These are phyloP conservation scores for Lepus oiostolus DNA, from an alignment of 2,797 vertebrate species.

Conservation along the genomic window DNA sequence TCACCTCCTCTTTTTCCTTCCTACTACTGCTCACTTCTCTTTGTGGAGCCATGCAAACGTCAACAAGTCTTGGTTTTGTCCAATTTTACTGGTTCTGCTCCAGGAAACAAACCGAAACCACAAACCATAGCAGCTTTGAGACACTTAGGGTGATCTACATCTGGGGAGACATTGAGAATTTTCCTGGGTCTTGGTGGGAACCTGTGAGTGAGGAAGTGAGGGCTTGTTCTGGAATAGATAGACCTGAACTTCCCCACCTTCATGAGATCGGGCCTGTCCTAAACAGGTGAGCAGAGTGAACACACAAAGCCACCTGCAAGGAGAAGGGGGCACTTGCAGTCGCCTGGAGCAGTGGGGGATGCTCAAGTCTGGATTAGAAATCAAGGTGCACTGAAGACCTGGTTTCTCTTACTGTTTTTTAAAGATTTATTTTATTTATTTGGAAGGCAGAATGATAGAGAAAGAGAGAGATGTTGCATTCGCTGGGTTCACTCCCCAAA, in stretches of 20 bases:
- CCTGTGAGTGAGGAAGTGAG: background rate
- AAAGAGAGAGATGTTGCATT: too few relatives aligned
- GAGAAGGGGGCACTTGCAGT: background rate
- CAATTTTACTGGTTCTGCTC: constrained; percentile 18
- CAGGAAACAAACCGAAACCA: too few relatives aligned
- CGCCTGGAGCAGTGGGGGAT: background rate
- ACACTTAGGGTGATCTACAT: background rate
- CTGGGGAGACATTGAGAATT: background rate
- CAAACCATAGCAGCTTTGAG: background rate
- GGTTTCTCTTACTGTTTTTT: too few relatives aligned
- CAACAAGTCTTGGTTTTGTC: background rate
- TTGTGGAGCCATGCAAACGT: background rate
- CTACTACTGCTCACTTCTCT: background rate
- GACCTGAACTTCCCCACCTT: background rate
- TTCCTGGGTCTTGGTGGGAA: background rate
- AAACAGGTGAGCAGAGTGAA: background rate
- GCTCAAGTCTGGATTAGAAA: background rate
- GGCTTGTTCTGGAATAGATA: background rate
- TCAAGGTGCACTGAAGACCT: too few relatives aligned
- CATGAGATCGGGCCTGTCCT: background rate
- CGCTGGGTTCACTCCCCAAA: too few relatives aligned
- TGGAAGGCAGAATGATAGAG: too few relatives aligned
- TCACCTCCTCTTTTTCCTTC: background rate
- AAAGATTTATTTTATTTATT: too few relatives aligned
- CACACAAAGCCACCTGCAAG: background rate